Base-by-base conservation (phyloP, 2,113 vertebrate species). In the Alexandromys fortis region DNA sequence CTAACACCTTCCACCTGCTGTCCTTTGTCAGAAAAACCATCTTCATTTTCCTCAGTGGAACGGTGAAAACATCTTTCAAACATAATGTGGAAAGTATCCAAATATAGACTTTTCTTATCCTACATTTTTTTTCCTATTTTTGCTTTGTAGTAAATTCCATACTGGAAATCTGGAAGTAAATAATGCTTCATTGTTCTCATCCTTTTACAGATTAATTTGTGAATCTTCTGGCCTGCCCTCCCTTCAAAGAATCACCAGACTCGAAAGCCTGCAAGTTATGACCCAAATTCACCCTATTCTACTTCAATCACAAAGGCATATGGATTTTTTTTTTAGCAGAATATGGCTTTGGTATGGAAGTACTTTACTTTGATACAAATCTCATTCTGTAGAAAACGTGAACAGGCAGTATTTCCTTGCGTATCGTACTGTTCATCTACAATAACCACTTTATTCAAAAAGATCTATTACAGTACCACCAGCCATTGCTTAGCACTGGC, bases 321-420 rank as follows among this genome's bases (percentile, higher is more conserved):
- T 94, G 70, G 77, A 17, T 7, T 65, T 82, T 67, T 91, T 95
- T 82, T 89, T 95, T 72, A 97, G 75, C 63, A 72, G 52, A 97
- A 94, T 24, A 68, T 97, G 67, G 95, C 91, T 97, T 97, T 78
- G 33, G 72, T 86, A 42, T 68, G 92, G 14, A 97, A 87, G 92
- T 97, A 97, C 38, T 92, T 95, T 73, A 97, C 76, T 91, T 94
- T 97, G 93, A 97, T 97, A 98, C 77, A 97, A 97, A 88, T 96
- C 92, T 96, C 90, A 93, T 96, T 95, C 38, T 93, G n/a, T 58
- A 82, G 93, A 92, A 96, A 98, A 96, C 78, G 95, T 91, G 82
- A 97, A 97, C 96, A 95, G 89, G 97, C 97, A 96, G 38, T 97
- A 97, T 98, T 98, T 97, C 77, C 67, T 94, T 61, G 33, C 97